Conservation (phyloP, 2,888 invertebrate species). For the Agonopterix alstromeriana region DNA sequence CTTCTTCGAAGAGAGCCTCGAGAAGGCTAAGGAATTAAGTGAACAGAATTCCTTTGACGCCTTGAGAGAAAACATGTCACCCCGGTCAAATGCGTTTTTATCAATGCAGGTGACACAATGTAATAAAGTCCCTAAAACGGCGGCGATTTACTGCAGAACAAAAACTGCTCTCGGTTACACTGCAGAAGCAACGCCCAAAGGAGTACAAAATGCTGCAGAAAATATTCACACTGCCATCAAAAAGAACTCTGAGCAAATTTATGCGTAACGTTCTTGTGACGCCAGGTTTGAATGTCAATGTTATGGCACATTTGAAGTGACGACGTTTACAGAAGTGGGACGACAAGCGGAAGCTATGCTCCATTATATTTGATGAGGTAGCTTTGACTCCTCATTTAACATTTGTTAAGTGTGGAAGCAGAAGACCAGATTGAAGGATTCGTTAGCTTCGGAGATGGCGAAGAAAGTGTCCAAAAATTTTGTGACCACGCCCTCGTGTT, state of each 20-base stretch:
- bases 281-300: too few relatives aligned
- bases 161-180: slow-evolving; percentile 3
- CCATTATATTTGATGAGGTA: slow-evolving; percentile 19
- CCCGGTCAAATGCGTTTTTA: background rate
- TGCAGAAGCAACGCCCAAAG: slow-evolving; percentile 10
- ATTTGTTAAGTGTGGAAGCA: too few relatives aligned
- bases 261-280: background rate
- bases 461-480: slow-evolving; percentile 2
- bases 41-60: too few relatives aligned
- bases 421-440: background rate
- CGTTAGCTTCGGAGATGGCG: slow-evolving; percentile 5
- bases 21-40: too few relatives aligned
- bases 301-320: too few relatives aligned
- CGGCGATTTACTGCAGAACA: slow-evolving; percentile 6
- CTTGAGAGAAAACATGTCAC: too few relatives aligned
- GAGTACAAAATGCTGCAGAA: background rate
- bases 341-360: slow-evolving; percentile 12
- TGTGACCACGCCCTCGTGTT: slow-evolving; percentile 12
- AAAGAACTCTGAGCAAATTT: slow-evolving; percentile 4
- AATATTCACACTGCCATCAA: slow-evolving; percentile 7
- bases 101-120: slow-evolving; percentile 8
- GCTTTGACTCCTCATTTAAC: slow-evolving; percentile 11
- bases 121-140: slow-evolving; percentile 3
- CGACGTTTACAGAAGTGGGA: background rate
- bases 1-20: too few relatives aligned